These are phyloP conservation scores for Varroa destructor DNA, from an alignment of 1,140 invertebrate species.

Conservation along the genomic window DNA sequence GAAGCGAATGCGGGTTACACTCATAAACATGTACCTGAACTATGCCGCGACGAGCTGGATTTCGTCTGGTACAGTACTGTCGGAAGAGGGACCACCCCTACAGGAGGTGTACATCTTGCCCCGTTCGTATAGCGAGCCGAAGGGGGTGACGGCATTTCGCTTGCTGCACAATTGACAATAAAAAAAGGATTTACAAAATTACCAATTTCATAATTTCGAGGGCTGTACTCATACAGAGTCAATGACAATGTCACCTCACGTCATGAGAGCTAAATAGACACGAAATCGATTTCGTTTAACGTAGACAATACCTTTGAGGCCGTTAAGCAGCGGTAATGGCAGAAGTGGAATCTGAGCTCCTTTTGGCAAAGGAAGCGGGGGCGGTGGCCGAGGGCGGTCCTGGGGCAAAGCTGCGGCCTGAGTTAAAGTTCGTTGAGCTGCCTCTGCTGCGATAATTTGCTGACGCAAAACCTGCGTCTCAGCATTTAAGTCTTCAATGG, in stretches of 20 bases:
- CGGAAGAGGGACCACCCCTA: conserved; percentile 4
- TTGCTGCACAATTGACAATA: neutral
- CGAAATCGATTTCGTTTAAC: too few species aligned
- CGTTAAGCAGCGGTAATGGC: conserved; percentile 2
- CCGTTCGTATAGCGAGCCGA: neutral
- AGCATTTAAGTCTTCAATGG: conserved; percentile 57
- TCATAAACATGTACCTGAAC: conserved; percentile 1
- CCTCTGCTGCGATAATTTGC: neutral
- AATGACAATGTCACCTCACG: neutral
- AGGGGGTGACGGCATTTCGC: conserved; percentile 12
- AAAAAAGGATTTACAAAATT: neutral
- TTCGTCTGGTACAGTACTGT: conserved; percentile 13
- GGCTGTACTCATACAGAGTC: neutral
- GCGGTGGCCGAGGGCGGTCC: conserved; percentile 2
- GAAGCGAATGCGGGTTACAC: too few species aligned
- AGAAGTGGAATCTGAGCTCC: neutral
- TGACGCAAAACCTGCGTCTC: conserved; percentile 48
- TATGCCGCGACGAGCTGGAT: neutral
- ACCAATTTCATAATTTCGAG: neutral
- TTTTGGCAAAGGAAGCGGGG: conserved; percentile 1
- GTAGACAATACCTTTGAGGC: neutral
- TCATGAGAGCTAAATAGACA: neutral
- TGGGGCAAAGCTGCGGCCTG: neutral
- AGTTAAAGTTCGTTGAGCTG: neutral
- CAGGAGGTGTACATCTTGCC: conserved; percentile 5